These are phyloP conservation scores for Enoplosus armatus DNA, from an alignment of 2,797 vertebrate species.

Conservation along the genomic window DNA sequence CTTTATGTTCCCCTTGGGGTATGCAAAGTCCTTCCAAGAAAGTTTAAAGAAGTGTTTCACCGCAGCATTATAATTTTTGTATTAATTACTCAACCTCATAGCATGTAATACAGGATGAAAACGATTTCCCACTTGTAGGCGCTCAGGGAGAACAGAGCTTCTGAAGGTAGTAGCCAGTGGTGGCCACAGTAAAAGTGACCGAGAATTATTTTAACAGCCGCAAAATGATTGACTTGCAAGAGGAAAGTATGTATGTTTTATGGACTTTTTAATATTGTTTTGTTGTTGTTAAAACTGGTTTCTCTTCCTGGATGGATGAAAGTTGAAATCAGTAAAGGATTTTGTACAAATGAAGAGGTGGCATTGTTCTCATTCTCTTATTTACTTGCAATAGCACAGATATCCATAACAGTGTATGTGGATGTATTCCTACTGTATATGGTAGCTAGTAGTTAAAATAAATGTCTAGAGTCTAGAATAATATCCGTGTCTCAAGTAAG, in stretches of 20 bases:
- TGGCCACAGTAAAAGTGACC: background rate
- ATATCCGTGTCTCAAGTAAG: background rate
- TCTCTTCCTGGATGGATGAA: background rate
- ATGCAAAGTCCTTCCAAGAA: conserved; percentile 39
- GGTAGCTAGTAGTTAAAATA: background rate
- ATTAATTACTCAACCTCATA: conserved; percentile 8
- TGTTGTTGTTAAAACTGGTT: too few relatives aligned
- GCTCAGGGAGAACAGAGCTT: background rate
- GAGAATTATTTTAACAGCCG: background rate
- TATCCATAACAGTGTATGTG: background rate
- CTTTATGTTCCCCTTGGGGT: background rate
- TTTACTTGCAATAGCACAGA: background rate
- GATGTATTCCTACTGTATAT: background rate
- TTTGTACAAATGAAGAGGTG: background rate
- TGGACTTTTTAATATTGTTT: background rate
- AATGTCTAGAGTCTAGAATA: background rate
- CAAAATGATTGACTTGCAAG: background rate
- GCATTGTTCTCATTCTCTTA: background rate
- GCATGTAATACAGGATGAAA: background rate
- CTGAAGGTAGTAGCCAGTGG: background rate
- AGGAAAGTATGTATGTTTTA: background rate
- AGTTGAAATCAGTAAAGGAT: background rate
- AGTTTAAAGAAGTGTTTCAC: conserved; percentile 21
- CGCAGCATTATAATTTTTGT: background rate
- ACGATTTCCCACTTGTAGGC: background rate